Base-by-base conservation (phyloP, 2,797 vertebrate species). In the Sebastes oblongus region DNA sequence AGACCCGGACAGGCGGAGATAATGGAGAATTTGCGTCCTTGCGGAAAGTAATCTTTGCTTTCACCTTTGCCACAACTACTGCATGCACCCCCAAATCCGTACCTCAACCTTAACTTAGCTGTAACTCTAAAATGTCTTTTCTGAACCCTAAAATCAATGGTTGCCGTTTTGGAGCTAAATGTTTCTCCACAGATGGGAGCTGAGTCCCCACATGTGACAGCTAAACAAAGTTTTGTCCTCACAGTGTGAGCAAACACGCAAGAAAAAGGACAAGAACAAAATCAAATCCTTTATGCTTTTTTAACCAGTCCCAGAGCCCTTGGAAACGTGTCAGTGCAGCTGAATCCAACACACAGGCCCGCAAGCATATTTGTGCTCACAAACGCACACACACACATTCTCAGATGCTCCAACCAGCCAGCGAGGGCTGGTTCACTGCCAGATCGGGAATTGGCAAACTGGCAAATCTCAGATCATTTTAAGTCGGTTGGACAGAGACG, bases 401-500 rank as follows among this genome's bases (percentile, higher is more conserved):
- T 42, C 50, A 27, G 72, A 82, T 71, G 30, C 67, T 82, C 60
- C 65, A 62, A 74, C 50, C 76, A 83, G 83, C 61, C 78, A 84
- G 80, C 14, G 55, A 73, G 50, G 25, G 39, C 66, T 77, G 84
- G 77, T 86, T 50, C 64, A 8, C 78, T 72, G 84, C 85, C 88
- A 90, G 81, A 81, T 84, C 58, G 39, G 79, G 69, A 90, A 81
- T 66, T 89, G 89, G 86, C 88, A 88, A 88, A 85, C 80, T 32
- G 73, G 86, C 81, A 90, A 91, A 84, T 88, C 84, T 89, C 81
- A 73, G 86, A 89, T 92, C 80, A 91, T 89, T 90, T 86, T 80
- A 88, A 91, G 87, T 89, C 78, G 42, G 80, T 78, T 77, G 86
- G 87, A 88, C 81, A 74, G 81, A 83, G 76, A 81, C n/a, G 11